Evolutionary conservation across 1,140 invertebrate species (phyloP), one percentile per base, ranked within the genome.

Genomic region (Diachasmimorpha longicaudata): DNA sequence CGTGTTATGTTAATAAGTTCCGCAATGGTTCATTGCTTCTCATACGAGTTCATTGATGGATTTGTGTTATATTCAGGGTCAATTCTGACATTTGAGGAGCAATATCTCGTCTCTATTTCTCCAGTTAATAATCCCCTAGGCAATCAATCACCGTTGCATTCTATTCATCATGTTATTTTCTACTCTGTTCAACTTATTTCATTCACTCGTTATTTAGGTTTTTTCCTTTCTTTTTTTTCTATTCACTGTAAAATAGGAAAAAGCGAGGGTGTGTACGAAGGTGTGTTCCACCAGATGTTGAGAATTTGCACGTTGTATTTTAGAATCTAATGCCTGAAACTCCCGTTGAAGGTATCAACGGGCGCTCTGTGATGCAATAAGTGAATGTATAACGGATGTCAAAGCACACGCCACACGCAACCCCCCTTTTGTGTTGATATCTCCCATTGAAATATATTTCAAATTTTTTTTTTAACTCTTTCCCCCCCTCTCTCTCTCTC

Each of bases 131-230:
- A 25, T 25, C 11, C 58, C 19, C 85, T 85, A 82, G 80, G 85
- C 66, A 81, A 84, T 84, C 85, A 80, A 84, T 86, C 85, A 85
- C 85, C 70, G 84, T 86, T 86, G 84, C 85, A 83, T 84, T 85
- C 85, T 78, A 48, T 58, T 72, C 58, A 39, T 39, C 52, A 63
- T 63, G 19, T 25, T 63, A 25, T 63, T 63, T 63, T 73, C 78
- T 80, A 84, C 31, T 66, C 13, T 36, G 23, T 36, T 66, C 25
- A 36, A 0, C 36, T 68, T n/a, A 39, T 68, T 66, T 66, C 13
- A 31, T 31, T 66, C 31, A 31, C 48, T 13, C 48, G 11, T 23
- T 58, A 31, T 31, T n/a, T 2, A 63, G 3, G 31, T 66, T 31
- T 14, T 31, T 25, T 66, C 11, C 36, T 66, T 31, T 66, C 39